Conservation (phyloP, 1,140 invertebrate species). For the Monomorium pharaonis region DNA sequence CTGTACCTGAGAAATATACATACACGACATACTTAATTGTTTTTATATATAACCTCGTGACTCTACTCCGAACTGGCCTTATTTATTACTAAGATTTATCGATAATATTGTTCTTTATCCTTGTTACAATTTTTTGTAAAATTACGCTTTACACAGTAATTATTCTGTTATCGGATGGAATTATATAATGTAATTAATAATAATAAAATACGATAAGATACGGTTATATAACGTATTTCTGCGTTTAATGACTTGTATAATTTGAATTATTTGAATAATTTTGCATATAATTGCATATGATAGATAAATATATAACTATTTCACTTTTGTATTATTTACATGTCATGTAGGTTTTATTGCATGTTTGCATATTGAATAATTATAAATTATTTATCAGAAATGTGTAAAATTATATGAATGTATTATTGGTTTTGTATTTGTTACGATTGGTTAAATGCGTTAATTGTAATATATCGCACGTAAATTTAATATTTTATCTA, state of each 20-base stretch:
- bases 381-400: background rate
- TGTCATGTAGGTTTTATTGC: background rate
- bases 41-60: background rate
- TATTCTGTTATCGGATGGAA: background rate
- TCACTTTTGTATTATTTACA: background rate
- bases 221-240: background rate
- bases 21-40: background rate
- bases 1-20: conserved; percentile 33
- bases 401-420: background rate
- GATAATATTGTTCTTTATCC: background rate
- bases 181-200: background rate
- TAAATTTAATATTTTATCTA: background rate
- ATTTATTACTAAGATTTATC: background rate
- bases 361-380: background rate
- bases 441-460: background rate
- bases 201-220: background rate
- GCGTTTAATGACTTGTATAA: background rate
- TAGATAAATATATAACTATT: no score
- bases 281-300: no score
- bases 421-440: background rate
- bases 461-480: background rate
- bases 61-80: background rate
- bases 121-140: background rate
- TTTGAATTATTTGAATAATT: background rate
- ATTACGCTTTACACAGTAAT: background rate